These are phyloP conservation scores for Glomeris marginata DNA, from an alignment of 2,888 invertebrate species.

Conservation along the genomic window DNA sequence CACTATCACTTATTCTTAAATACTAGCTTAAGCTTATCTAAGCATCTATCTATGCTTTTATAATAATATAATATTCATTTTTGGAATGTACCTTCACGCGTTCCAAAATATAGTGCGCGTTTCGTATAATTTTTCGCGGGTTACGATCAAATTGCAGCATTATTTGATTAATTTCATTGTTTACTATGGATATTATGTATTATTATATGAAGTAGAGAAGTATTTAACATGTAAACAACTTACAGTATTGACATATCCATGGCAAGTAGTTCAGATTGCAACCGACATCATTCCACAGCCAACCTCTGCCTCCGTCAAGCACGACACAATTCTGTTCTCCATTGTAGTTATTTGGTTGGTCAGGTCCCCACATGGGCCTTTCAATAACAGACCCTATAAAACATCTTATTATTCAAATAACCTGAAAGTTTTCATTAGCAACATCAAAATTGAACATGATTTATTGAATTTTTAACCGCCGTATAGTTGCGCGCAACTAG, in stretches of 20 bases:
- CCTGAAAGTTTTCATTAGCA: not conserved
- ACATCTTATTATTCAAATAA: conserved; percentile 1
- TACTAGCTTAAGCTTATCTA: no score
- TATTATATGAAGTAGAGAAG: not conserved
- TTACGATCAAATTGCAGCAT: not conserved
- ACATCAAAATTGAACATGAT: not conserved
- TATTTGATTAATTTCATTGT: not conserved
- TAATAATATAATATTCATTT: no score
- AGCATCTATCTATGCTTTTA: no score
- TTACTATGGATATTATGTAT: not conserved
- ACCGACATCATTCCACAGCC: conserved; percentile 91
- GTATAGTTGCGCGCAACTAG: no score
- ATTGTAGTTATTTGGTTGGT: conserved; percentile 90
- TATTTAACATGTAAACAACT: conserved; percentile 1
- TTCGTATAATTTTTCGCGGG: not conserved
- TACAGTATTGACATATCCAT: conserved; percentile 64
- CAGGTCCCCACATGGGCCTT: conserved; percentile 77
- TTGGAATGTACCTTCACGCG: no score
- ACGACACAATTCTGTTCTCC: conserved; percentile 92
- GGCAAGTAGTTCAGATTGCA: conserved; percentile 84
- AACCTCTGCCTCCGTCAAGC: conserved; percentile 71
- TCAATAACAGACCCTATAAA: conserved; percentile 57
- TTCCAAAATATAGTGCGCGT: no score
- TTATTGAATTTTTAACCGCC: no score
- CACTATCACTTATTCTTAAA: no score